Evolutionary conservation across 1,140 invertebrate species (phyloP), one percentile per base, ranked within the genome.

Genomic region (Coelopa frigida): DNA sequence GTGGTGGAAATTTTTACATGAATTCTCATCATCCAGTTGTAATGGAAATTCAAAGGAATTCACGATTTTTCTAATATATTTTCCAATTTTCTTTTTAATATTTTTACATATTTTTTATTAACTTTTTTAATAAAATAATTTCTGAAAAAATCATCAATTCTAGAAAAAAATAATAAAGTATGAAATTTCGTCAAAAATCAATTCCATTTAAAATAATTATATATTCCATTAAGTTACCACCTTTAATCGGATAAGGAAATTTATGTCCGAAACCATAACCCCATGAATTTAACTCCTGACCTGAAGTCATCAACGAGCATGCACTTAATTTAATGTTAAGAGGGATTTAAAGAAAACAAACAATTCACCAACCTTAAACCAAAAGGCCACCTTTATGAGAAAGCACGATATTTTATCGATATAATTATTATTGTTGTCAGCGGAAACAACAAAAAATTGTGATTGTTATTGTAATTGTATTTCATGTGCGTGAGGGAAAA

Each of bases 321-420:
- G 20, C 20, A 10, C 17, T 35, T 35, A 14, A 17, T 33, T 33
- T 35, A 10, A 35, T 35, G 5, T 33, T 33, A 29, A 42, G 27
- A 35, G 36, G 36, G 26, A 5, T 6, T 33, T 33, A 29, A 42
- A 35, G 27, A 41, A 41, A 33, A 5, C 7, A 46, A 51, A 50
- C 7, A 31, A 49, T 22, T n/a, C 49, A 66, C 62, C 54, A 61
- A 66, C 62, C 62, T 66, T 66, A 66, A 66, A 66, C 62, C 62
- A 66, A 56, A 66, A 66, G 29, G 62, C 62, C 46, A 66, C 62
- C 62, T 66, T 53, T 37, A 24, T n/a, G 23, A 29, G 21, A 31
- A 10, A 33, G 8, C 44, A 43, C 18, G 26, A 36, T 15, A 43
- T 21, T 18, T 18, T n/a, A n/a, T 35, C 20, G 33, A 18, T 33